phyloP scores from a whole-genome alignment of 2,888 invertebrate species.

The Pogonocherus hispidulus region DNA sequence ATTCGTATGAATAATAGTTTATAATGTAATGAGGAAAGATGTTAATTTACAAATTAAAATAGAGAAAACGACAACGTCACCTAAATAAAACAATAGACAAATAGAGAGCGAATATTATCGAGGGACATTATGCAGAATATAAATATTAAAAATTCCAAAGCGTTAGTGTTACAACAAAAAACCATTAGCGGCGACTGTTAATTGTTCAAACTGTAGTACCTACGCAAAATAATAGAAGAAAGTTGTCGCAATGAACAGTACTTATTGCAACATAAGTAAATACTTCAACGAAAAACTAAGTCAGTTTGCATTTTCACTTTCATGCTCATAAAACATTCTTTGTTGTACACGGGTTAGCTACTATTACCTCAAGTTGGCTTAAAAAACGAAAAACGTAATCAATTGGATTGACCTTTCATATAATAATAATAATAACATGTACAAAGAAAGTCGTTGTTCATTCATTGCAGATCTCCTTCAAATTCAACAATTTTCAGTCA shows the following conservation, averaged over 20 bases:
- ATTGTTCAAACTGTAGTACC: no score
- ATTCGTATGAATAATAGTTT: no score
- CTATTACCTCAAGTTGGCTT: not conserved
- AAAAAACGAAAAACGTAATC: slow-evolving; percentile 4
- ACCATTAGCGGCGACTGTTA: not conserved
- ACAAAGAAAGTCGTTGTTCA: not conserved
- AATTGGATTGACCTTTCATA: slow-evolving; percentile 6
- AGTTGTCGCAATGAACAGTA: not conserved
- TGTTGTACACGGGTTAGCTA: slow-evolving; percentile 1
- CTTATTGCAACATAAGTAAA: not conserved
- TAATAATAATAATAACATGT: no score
- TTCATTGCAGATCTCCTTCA: not conserved
- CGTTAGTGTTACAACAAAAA: not conserved
- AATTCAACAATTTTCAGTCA: no score
- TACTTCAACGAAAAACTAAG: not conserved
- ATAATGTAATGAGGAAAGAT: no score
- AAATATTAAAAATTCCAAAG: not conserved
- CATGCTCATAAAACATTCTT: not conserved
- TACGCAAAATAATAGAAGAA: not conserved
- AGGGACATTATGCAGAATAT: not conserved
- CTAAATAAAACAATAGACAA: not conserved
- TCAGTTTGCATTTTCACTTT: not conserved
- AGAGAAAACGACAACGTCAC: no score
- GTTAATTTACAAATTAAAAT: no score
- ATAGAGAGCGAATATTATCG: not conserved